Evolutionary conservation across 2,888 invertebrate genomes (phyloP), one percentile per base, ranked within the genome.

Genomic region (Nomada hirtipes): DNA sequence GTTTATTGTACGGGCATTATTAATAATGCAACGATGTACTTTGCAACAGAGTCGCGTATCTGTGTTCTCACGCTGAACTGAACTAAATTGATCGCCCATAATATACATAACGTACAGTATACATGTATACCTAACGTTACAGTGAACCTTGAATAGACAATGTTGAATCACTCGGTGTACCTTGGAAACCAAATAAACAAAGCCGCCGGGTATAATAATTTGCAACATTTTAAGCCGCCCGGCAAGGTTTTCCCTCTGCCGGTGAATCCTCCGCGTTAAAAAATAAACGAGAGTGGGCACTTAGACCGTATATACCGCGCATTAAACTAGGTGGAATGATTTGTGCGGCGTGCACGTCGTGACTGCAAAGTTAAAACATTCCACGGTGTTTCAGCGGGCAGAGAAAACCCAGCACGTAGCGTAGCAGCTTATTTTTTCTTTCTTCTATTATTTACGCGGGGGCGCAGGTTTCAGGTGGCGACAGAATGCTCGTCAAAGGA

Each of bases 401-500:
- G 7, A 50, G 50, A 47, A 47, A 26, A 26, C 13, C 11, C 44
- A 18, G 44, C 13, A 15, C 63, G 36, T 44, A 44, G 15, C 63
- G 44, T 44, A 26, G 7, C 29, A 18, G 15, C 26, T 59, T 36
- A 4, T 59, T 59, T 59, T 36, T 60, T 4, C 18, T 47, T 63
- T 50, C 7, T 2, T 36, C 13, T 29, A 67, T 67, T 64, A 52
- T 53, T 67, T 50, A 67, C n/a, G 36, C 52, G 29, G 29, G n/a
- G 29, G n/a, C 36, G 15, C n/a, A 55, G 42, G 2, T 55, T 53
- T 15, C 36, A 42, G n/a, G 18, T 23, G n/a, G 18, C 15, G 18
- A 36, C n/a, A 29, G n/a, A 10, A 7, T 36, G 57, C 70, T 53
- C 44, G 52, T 53, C 64, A 60, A 75, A 76, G 57, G 78, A 80